Conservation (phyloP, 2,797 vertebrate genomes). For the Rousettus madagascariensis region DNA sequence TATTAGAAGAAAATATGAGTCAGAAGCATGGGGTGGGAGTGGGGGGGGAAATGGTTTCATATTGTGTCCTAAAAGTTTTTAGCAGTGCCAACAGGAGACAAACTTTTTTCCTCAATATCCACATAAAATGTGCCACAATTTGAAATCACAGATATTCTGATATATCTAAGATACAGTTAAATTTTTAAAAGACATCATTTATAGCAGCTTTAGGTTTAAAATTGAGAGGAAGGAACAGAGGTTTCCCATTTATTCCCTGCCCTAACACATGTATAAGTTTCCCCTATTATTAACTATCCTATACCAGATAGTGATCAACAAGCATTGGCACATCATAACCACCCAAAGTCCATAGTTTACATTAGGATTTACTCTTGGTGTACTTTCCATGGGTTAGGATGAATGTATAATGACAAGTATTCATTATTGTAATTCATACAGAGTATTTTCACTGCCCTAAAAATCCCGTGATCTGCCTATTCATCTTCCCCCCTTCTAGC, state of each 20-base stretch:
- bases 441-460: background rate
- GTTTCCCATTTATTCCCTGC: background rate
- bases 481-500: background rate
- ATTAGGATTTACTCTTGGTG: background rate
- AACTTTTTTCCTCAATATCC: background rate
- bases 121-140: background rate
- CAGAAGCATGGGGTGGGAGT: constrained; percentile 39
- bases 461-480: background rate
- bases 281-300: background rate
- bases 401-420: background rate
- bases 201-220: background rate
- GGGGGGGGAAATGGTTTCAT: background rate
- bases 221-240: background rate
- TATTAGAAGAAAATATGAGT: constrained; percentile 75
- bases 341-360: background rate
- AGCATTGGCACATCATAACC: background rate
- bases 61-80: background rate
- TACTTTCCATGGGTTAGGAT: background rate
- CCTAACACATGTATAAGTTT: background rate
- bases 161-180: background rate
- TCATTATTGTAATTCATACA: background rate
- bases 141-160: background rate
- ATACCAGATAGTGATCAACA: background rate
- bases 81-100: background rate
- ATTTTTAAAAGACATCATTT: background rate